Base-by-base conservation (phyloP, 2,797 vertebrate species). In the Hyperoplus lanceolatus region DNA sequence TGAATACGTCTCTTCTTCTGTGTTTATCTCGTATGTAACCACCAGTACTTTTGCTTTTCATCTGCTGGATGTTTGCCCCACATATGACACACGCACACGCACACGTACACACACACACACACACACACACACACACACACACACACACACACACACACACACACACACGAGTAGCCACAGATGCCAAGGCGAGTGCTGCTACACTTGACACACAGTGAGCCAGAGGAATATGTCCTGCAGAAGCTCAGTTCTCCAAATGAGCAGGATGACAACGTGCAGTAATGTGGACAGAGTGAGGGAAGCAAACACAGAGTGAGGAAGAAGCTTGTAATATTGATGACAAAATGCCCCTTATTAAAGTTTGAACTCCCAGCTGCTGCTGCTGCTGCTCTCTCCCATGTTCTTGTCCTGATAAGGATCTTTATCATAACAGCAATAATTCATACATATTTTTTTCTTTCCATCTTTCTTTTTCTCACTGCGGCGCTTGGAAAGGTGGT, bases 281-380 rank as follows among this genome's bases (percentile, higher is more conserved):
- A 75, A 81, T 70, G 75, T 71, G 75, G 80, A 73, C 70, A 74
- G 75, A 77, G 58, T 54, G 71, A 81, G 73, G 61, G 59, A 86
- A 58, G 5, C 1, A 42, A 72, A 64, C 49, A 1, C 8, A 45
- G 79, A 81, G 48, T 11, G 64, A 77, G 75, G 72, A 62, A 79
- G 66, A 67, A 66, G 41, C 70, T 72, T 73, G 10, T 84, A 82
- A 87, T 82, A 89, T 82, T 80, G 53, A 88, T 88, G 85, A 88
- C 82, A 75, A 73, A 83, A 83, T 78, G 53, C 60, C 72, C 29
- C 68, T 75, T 79, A 84, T 89, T 83, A 81, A 88, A 90, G 80
- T 85, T 82, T 89, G 54, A 88, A 79, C 74, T 70, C 81, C 70
- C 72, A 85, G 87, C 85, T 90, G 82, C 84, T 79, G 71, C 83